Base-by-base conservation (phyloP, 2,113 vertebrate genomes). In the Mesitornis unicolor region DNA sequence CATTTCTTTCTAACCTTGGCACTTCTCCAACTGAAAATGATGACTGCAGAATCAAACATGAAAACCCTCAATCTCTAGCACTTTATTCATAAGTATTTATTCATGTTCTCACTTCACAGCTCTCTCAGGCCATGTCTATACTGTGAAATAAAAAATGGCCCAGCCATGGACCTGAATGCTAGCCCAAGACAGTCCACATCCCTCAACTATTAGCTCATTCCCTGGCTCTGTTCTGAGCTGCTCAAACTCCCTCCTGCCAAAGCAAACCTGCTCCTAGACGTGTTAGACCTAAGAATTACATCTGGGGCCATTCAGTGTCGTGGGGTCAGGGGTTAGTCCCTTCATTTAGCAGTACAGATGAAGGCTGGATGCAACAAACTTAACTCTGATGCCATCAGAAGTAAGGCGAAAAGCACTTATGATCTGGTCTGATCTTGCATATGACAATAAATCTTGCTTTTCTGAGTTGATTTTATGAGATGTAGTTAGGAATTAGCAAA, bases 211-310 rank as follows among this genome's bases (percentile, higher is more conserved):
- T 20, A 64, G 67, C 79, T 95, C 87, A 89, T 25, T 61, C 60
- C 45, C 76, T 94, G 87, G 87, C 84, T 91, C 80, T 84, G 40
- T 63, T 90, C 79, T 69, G 57, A 88, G 61, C 81, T 59, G 85
- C 61, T 71, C 4, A 0, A 4, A 21, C 19, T 26, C 21, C 22
- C 6, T 80, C 68, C 68, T 89, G 84, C 86, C 93, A 95, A 65
- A 81, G 81, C 45, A 95, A 94, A 91, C 89, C 76, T 70, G 50
- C 63, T 83, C 80, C 71, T 43, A 51, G 33, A 43, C 0, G 1
- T 60, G 63, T 9, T 4, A 36, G 59, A 61, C n/a, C 45, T 4
- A 1, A 20, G 45, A 61, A 48, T 60, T 48, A 8, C 4, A 29
- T 18, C 0, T 43, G 59, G 65, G 71, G 57, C 14, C 68, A 68